phyloP scores from a whole-genome alignment of 2,113 vertebrate species.

The Pycnonotus jocosus region DNA sequence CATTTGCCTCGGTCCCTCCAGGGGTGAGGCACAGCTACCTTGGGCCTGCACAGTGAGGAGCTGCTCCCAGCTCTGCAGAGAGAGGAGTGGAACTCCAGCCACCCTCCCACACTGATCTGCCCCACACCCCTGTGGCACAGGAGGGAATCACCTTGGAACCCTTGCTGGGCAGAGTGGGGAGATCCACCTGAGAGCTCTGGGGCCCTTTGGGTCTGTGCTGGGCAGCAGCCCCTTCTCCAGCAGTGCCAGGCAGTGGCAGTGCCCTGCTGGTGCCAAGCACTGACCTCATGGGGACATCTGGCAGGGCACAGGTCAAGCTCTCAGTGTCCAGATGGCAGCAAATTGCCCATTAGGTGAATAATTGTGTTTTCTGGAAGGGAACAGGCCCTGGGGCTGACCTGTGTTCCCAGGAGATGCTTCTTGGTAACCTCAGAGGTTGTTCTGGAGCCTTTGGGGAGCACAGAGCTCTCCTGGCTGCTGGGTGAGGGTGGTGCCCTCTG shows the following conservation, averaged over 20 bases:
- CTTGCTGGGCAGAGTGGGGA: not conserved
- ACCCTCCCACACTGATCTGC: not conserved
- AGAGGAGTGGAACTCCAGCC: not conserved
- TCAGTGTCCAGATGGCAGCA: conserved; percentile 30
- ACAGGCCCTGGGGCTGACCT: not conserved
- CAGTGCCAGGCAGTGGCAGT: not conserved
- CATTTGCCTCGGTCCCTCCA: not conserved
- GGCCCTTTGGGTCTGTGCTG: not conserved
- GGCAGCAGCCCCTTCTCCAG: not conserved
- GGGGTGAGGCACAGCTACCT: not conserved
- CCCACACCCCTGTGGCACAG: not conserved
- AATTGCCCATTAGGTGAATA: conserved; percentile 37
- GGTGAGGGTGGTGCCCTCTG: not conserved
- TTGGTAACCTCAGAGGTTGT: not conserved
- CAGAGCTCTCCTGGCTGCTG: not conserved
- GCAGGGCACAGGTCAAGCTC: not conserved
- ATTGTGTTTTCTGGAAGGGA: conserved; percentile 35
- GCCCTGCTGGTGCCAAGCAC: not conserved
- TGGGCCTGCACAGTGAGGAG: not conserved
- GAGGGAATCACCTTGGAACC: not conserved
- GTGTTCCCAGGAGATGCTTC: not conserved
- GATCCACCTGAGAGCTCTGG: not conserved
- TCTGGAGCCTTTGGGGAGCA: not conserved
- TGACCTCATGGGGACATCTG: not conserved
- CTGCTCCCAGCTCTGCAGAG: not conserved